Evolutionary conservation across 1,140 invertebrate genomes (phyloP), one percentile per base, ranked within the genome.

Genomic region (Psix sp.): DNA sequence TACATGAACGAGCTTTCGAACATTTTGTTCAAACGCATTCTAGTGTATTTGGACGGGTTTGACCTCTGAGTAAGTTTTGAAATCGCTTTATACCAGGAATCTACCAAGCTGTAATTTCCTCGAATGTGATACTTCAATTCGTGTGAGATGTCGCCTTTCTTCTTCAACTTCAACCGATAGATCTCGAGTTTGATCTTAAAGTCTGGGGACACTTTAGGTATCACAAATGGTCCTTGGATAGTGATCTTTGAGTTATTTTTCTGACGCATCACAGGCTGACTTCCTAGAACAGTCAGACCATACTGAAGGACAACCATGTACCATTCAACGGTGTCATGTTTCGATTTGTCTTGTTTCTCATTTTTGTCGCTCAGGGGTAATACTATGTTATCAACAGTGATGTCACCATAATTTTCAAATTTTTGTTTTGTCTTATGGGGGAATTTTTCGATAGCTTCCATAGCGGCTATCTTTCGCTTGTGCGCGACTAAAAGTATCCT

Each of bases 111-210:
- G 3, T 49, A 62, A 35, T 43, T 66, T 0, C 63, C 49, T 14
- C 63, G 57, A 24, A 68, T 74, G 14, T 51, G 66, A n/a, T 76
- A 66, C 26, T 76, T 70, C 4, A 66, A 16, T 43, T 70, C 59
- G 11, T 71, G 73, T 1, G 73, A 70, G 13, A 65, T 57, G 13
- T 45, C 57, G 1, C 57, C 48, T 3, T 62, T 60, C 24, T 62
- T 76, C 10, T 66, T 57, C n/a, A 76, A 5, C 15, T 63, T 71
- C 18, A 76, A 18, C 0, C 43, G 46, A 20, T 71, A 67, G 14
- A 76, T 26, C 38, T 67, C 48, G 11, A 76, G 24, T 0, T 21
- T 54, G 6, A 76, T 42, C 11, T 67, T 71, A 9, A 66, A 71
- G n/a, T 67, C 20, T 3, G 62, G 63, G 3, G 15, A 3, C 0